A percentile compares a stretch with the other conserved stretches of the same genome.
Conservation (phyloP, 1,140 invertebrate species). For the Drosophila ambigua region DNA sequence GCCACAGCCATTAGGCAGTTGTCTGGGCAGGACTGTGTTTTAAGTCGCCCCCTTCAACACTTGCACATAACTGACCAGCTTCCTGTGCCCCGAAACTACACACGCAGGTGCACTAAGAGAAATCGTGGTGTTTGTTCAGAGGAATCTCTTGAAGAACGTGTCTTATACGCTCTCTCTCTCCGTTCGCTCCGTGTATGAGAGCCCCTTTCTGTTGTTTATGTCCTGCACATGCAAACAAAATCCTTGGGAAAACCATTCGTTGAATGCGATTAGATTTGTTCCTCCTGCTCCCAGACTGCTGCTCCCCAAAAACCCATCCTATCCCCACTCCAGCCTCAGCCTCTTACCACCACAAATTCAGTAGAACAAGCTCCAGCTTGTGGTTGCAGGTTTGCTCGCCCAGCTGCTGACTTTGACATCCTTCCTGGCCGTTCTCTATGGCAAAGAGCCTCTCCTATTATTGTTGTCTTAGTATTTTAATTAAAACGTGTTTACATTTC, state of each 20-base stretch:
- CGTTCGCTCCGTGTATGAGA: slow-evolving; percentile 17
- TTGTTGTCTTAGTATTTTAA: slow-evolving; percentile 81
- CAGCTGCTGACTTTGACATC: slow-evolving; percentile 50
- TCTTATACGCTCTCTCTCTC: background rate
- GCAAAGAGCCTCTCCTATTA: slow-evolving; percentile 48
- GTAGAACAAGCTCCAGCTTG: slow-evolving; percentile 34
- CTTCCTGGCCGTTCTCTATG: slow-evolving; percentile 14
- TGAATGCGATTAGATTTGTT: slow-evolving; percentile 51
- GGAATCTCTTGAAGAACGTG: no score
- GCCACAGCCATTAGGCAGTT: slow-evolving; percentile 68
- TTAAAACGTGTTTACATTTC: slow-evolving; percentile 76
- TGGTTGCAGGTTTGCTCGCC: slow-evolving; percentile 18
- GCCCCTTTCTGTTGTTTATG: slow-evolving; percentile 44
- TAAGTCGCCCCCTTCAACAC: slow-evolving; percentile 34
- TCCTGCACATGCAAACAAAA: slow-evolving; percentile 42
- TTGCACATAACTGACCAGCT: slow-evolving; percentile 62
- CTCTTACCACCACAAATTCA: slow-evolving; percentile 48
- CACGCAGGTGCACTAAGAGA: slow-evolving; percentile 32
- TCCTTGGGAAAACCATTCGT: slow-evolving; percentile 43
- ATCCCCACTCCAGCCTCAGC: background rate
- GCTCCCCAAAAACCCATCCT: background rate
- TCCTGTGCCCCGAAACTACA: slow-evolving; percentile 24
- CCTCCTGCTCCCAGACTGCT: slow-evolving; percentile 7
- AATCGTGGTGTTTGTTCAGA: background rate
- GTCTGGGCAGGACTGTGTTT: slow-evolving; percentile 56